phyloP scores from a whole-genome alignment of 2,888 invertebrate species.

The Chaitophorus viminalis region DNA sequence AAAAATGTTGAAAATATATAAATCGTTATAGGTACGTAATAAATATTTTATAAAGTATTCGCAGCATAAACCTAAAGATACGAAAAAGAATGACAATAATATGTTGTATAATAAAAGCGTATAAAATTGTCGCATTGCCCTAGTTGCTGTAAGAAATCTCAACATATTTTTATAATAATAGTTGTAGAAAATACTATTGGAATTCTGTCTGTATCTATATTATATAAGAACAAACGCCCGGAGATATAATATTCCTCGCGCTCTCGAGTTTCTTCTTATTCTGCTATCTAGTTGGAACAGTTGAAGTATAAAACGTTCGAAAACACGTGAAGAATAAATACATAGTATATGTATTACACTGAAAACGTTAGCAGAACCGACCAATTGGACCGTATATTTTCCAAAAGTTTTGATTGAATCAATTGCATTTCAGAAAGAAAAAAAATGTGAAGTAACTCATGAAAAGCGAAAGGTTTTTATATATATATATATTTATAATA shows the following conservation, averaged over 20 bases:
- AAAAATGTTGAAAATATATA: too few species aligned
- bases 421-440: not conserved
- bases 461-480: not conserved
- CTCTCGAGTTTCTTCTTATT: not conserved
- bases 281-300: not conserved
- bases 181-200: not conserved
- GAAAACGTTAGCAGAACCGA: not conserved
- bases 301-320: not conserved
- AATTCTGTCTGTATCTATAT: not conserved
- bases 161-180: not conserved
- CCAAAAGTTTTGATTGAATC: slow-evolving; percentile 32
- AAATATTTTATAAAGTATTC: too few species aligned
- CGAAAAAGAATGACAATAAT: too few species aligned
- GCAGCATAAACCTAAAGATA: too few species aligned
- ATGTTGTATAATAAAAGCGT: too few species aligned
- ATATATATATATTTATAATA: not conserved
- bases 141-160: not conserved
- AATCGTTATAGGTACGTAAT: too few species aligned
- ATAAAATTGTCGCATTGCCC: not conserved
- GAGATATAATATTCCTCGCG: not conserved
- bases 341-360: not conserved
- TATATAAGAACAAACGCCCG: not conserved
- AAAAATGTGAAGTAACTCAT: slow-evolving; percentile 28
- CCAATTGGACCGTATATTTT: slow-evolving; percentile 15
- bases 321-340: not conserved